Evolutionary conservation across 1,140 invertebrate species (phyloP), one percentile per base, ranked within the genome.

Genomic region (Theocolax elegans): DNA sequence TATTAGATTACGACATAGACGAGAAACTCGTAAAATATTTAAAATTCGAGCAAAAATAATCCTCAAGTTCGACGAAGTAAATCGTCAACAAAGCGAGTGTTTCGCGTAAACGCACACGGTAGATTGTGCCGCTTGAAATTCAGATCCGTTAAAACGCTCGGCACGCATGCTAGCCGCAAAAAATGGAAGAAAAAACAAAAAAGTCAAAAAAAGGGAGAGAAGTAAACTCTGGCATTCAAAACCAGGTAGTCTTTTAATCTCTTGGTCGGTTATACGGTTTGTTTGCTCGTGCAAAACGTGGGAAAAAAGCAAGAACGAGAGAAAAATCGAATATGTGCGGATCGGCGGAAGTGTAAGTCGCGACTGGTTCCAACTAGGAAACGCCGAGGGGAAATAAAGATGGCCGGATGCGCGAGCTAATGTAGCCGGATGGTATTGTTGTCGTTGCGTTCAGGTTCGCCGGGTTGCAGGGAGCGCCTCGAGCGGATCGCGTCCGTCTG

Each of bases 341-440:
- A 38, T 21, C 9, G 21, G 29, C 53, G 53, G 53, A 56, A 38
- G 38, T 62, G 23, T 1, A 25, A 17, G 12, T 7, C 17, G 44
- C 46, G 60, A n/a, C 42, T 64, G 29, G 27, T 25, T 2, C 7
- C 19, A 7, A 25, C n/a, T 35, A n/a, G 15, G 23, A 46, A 38
- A 9, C 27, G n/a, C 21, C 31, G 12, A 25, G 23, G n/a, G 48
- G 44, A 42, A 66, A 56, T 66, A 56, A 56, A 42, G 51, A 56
- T 66, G 64, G 40, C 51, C 51, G 51, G 64, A 66, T 56, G 27
- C 23, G 4, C 31, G 10, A 4, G 2, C 9, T n/a, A 44, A 56
- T 56, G 56, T 67, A 48, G 53, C 40, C 53, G 53, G 53, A 58
- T 58, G 40, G 35, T 19, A 67, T 67, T 67, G 65, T 49, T 38